Evolutionary conservation across 2,113 vertebrate species (phyloP), one percentile per base, ranked within the genome.

Genomic region (Pyxicephalus adspersus): DNA sequence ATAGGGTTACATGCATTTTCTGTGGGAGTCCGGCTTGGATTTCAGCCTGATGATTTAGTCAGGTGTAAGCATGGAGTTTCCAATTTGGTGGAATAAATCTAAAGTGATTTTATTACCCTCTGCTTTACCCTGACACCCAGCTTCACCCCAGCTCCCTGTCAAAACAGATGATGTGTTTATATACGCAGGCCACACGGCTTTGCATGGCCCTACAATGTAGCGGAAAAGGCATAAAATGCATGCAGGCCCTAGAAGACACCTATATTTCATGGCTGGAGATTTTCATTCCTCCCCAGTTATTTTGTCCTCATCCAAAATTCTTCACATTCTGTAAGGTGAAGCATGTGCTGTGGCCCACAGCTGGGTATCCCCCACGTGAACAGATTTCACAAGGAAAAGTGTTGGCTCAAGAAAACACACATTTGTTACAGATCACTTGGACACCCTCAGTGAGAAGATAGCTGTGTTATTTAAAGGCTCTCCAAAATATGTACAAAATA

Each of bases 51-150:
- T 98, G 98, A 98, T 99, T 98, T 99, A 99, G 98, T 99, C 98
- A 99, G 98, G 98, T 99, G 98, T 98, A 96, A 98, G 98, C 96
- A 95, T 98, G 96, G 98, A 97, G 95, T 98, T 97, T 98, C 96
- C 96, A 98, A 98, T 98, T 99, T 98, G 94, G 93, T 93, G 94
- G 95, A 96, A 98, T 98, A 99, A 98, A 99, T 98, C 97, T 96
- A 93, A 94, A 96, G 95, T 95, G 94, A 96, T 98, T 98, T 98
- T 98, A 98, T 95, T 96, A 97, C 95, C 91, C 93, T 92, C 95
- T 94, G 92, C 92, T 97, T 94, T 94, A 93, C 93, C 92, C 92
- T 92, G 94, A 94, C 91, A 94, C 93, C 92, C 91, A 89, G 87
- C 92, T 94, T 94, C 93, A 94, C 94, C 92, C 92, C 91, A 74